These are phyloP conservation scores for Nyctalus aviator DNA, from an alignment of 2,797 vertebrate genomes.

Conservation along the genomic window DNA sequence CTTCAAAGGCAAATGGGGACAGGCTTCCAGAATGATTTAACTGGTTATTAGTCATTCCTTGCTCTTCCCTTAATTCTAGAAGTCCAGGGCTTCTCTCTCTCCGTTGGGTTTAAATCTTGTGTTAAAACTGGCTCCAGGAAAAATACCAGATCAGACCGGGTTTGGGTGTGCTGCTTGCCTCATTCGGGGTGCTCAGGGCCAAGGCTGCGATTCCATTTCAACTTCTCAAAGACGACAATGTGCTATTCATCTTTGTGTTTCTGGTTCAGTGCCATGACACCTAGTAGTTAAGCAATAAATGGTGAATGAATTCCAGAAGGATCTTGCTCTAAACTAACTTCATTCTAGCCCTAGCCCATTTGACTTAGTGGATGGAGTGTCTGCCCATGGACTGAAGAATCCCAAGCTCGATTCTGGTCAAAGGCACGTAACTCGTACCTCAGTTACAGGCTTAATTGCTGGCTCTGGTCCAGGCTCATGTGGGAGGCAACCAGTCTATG, in stretches of 20 bases:
- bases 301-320: conserved; percentile 55
- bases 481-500: too few species aligned
- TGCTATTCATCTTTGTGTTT: conserved; percentile 33
- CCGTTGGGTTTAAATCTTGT: background rate
- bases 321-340: conserved; percentile 31
- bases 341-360: too few species aligned
- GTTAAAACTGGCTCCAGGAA: background rate
- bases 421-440: too few species aligned
- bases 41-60: background rate
- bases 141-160: background rate
- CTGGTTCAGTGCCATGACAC: conserved; percentile 19
- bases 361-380: too few species aligned
- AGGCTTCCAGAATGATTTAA: background rate
- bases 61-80: background rate
- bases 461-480: too few species aligned
- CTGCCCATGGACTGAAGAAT: too few species aligned
- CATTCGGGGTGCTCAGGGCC: background rate
- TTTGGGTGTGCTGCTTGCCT: background rate
- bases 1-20: background rate
- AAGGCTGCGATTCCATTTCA: background rate
- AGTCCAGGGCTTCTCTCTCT: background rate
- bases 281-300: conserved; percentile 28
- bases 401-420: too few species aligned
- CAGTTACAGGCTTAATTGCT: too few species aligned
- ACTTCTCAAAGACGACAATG: background rate